These are phyloP conservation scores for Scaptomyza montana DNA, from an alignment of 1,140 invertebrate species.

Conservation along the genomic window DNA sequence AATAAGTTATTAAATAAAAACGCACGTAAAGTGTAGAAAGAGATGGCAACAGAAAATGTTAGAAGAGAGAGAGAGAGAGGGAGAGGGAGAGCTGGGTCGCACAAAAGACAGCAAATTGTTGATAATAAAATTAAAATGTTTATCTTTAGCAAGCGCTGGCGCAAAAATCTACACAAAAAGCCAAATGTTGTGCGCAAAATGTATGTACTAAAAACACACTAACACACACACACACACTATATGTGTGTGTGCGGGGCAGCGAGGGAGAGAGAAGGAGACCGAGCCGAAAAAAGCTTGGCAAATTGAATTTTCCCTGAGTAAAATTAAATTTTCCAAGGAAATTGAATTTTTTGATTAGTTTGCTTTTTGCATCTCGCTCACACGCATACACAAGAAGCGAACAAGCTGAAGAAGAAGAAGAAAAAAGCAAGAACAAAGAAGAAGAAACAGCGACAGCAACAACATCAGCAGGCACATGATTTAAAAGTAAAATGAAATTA, in stretches of 20 bases:
- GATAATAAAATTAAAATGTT: conserved; percentile 75
- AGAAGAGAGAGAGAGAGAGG: background rate
- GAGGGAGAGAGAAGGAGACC: conserved; percentile 30
- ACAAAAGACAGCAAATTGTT: conserved; percentile 55
- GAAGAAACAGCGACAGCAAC: conserved; percentile 12
- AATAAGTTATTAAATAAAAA: conserved; percentile 51
- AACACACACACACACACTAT: conserved; percentile 27
- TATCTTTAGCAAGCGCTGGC: conserved; percentile 46
- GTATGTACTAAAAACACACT: conserved; percentile 36
- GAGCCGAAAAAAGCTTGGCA: conserved; percentile 70
- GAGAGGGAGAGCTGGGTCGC: too few relatives aligned
- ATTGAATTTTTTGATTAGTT: conserved; percentile 83
- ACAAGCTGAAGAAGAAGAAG: conserved; percentile 14
- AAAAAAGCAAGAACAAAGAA: conserved; percentile 52
- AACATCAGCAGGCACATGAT: conserved; percentile 55
- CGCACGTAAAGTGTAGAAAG: background rate
- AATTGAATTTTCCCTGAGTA: conserved; percentile 81
- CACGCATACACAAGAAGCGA: conserved; percentile 41
- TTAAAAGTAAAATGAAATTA: conserved; percentile 81
- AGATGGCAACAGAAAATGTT: background rate
- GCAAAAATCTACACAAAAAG: conserved; percentile 62
- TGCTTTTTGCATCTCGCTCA: conserved; percentile 77
- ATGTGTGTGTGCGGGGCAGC: conserved; percentile 18
- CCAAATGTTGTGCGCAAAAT: conserved; percentile 40
- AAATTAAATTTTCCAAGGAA: conserved; percentile 83